phyloP scores from a whole-genome alignment of 2,797 vertebrate genomes.

The Manis pentadactyla region DNA sequence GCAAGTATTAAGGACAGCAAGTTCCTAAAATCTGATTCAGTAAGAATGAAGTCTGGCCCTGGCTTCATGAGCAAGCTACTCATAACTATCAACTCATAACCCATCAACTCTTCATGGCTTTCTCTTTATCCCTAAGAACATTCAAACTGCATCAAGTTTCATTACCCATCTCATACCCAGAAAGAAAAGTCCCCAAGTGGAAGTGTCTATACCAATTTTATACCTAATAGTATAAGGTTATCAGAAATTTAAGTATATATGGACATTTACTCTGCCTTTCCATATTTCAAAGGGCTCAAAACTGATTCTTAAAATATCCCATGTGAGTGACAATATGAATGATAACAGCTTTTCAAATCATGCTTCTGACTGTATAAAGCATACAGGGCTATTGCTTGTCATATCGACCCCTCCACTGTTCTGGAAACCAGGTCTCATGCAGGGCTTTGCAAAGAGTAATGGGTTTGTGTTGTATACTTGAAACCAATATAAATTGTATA shows the following conservation, averaged over 20 bases:
- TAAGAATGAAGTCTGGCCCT: not conserved
- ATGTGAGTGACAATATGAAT: not conserved
- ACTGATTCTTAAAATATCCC: not conserved
- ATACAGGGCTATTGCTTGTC: not conserved
- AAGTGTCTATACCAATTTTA: not conserved
- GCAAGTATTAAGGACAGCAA: not conserved
- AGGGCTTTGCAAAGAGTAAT: not conserved
- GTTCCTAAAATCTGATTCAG: not conserved
- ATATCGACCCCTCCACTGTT: not conserved
- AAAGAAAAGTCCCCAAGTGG: not conserved
- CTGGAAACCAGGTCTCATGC: not conserved
- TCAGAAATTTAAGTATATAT: constrained; percentile 27
- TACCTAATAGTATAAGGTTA: not conserved
- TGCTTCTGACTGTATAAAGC: not conserved
- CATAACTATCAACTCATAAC: not conserved
- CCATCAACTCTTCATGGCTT: not conserved
- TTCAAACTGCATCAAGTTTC: not conserved
- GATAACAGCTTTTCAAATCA: constrained; percentile 5
- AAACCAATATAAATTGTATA: too few relatives aligned
- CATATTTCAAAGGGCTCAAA: not conserved
- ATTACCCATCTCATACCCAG: not conserved
- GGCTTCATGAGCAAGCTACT: not conserved
- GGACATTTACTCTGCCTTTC: not conserved
- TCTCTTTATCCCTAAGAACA: not conserved
- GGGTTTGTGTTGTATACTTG: not conserved